A percentile compares a stretch with the other conserved stretches of the same genome.
phyloP scores from a whole-genome alignment of 2,797 vertebrate species.

The Tangara arthus region DNA sequence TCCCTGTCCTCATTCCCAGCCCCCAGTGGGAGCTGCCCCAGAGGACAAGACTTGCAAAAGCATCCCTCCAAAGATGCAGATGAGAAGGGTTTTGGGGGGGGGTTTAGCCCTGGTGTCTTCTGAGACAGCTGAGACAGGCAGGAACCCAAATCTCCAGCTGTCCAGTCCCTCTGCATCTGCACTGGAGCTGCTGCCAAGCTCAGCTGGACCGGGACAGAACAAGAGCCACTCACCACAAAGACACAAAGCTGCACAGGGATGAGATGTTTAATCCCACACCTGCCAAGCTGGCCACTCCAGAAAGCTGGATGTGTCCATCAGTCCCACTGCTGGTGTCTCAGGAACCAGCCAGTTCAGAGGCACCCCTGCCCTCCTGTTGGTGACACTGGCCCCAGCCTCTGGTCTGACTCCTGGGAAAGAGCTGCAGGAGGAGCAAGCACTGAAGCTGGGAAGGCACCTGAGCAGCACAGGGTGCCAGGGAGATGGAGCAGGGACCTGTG shows the following conservation, averaged over 20 bases:
- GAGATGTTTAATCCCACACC: not conserved
- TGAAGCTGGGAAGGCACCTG: not conserved
- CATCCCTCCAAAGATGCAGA: not conserved
- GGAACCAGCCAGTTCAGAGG: not conserved
- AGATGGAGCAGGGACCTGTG: not conserved
- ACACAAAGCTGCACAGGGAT: not conserved
- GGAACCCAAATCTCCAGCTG: not conserved
- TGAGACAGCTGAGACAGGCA: not conserved
- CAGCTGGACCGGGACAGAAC: accelerated
- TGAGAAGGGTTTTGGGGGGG: not conserved
- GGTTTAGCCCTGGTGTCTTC: not conserved
- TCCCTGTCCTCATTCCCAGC: not conserved
- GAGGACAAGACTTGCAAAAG: not conserved
- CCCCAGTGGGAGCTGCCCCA: not conserved
- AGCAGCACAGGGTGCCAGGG: not conserved
- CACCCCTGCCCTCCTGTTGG: accelerated
- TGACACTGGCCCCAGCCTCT: not conserved
- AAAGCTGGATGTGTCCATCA: not conserved
- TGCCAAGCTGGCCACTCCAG: not conserved
- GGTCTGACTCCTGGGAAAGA: not conserved
- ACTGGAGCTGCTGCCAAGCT: not conserved
- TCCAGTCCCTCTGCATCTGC: not conserved
- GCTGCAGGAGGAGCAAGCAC: not conserved
- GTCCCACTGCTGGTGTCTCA: not conserved
- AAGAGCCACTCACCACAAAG: accelerated